Evolutionary conservation across 1,140 invertebrate species (phyloP).

Genomic region (Orius insidiosus): DNA sequence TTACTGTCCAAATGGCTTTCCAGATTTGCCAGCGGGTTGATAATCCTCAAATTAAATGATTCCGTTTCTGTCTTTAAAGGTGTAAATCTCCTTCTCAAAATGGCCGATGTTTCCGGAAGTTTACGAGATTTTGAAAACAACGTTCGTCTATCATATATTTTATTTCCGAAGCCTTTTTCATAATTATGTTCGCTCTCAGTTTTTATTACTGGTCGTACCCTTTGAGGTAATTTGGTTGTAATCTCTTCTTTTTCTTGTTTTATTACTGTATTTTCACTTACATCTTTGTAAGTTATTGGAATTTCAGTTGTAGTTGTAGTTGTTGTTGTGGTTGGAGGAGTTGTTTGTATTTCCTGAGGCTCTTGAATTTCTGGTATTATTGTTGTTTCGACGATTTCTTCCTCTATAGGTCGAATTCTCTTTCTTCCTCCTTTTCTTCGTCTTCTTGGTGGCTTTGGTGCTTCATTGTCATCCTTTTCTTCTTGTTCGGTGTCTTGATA

Average conservation of each 20-base stretch:
- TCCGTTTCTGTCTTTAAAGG: neutral
- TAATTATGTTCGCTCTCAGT: neutral
- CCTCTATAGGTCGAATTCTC: constrained; percentile 3
- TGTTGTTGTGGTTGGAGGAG: constrained; percentile 1
- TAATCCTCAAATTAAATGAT: neutral
- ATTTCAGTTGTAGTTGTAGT: constrained; percentile 2
- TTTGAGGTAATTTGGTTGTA: constrained; percentile 5
- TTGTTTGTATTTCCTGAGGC: constrained; percentile 6
- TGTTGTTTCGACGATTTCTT: constrained; percentile 3
- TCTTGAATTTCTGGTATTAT: constrained; percentile 11
- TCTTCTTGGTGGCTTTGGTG: constrained; percentile 13
- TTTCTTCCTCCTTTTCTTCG: constrained; percentile 18
- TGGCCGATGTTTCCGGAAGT: constrained; percentile 20
- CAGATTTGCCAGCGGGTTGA: neutral
- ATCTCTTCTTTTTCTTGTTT: constrained; percentile 1
- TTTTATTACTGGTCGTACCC: neutral
- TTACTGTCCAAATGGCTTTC: neutral
- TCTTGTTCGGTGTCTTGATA: constrained; percentile 12
- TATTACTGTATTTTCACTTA: neutral
- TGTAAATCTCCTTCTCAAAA: constrained; percentile 16
- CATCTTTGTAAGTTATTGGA: neutral
- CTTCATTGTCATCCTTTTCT: constrained; percentile 10
- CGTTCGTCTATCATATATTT: constrained; percentile 16
- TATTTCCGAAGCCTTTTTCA: neutral
- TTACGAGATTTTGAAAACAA: constrained; percentile 18